Evolutionary conservation across 1,140 invertebrate genomes (phyloP).

Genomic region (Parapsyche elsis): DNA sequence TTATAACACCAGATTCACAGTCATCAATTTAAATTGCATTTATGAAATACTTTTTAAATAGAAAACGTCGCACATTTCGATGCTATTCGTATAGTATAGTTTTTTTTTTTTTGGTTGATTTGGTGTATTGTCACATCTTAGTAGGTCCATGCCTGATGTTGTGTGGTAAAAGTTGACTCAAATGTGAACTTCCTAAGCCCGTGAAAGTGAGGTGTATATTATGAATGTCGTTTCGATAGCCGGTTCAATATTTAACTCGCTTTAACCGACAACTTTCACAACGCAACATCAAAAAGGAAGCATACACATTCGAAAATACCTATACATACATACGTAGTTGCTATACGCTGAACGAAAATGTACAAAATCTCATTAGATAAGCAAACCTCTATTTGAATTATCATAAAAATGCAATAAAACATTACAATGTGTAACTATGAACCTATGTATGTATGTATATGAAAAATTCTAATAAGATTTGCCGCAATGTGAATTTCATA

Average conservation of each 20-base stretch:
- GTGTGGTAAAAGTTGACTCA: background rate
- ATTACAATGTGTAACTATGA: background rate
- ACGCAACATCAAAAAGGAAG: background rate
- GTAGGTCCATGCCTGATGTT: background rate
- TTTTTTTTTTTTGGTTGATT: background rate
- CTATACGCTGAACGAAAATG: background rate
- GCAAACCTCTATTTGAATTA: background rate
- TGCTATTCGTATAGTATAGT: background rate
- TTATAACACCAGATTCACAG: too few relatives aligned
- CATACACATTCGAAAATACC: background rate
- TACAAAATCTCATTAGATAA: too few relatives aligned
- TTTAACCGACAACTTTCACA: conserved; percentile 26
- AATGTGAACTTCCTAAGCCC: conserved; percentile 8
- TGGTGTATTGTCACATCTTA: background rate
- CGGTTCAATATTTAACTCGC: conserved; percentile 25
- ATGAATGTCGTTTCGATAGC: conserved; percentile 26
- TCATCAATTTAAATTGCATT: background rate
- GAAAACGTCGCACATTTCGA: background rate
- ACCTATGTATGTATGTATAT: background rate
- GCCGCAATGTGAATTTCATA: too few relatives aligned
- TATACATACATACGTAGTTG: background rate
- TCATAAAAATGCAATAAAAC: background rate
- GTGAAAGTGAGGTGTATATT: background rate
- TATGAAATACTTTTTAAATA: background rate
- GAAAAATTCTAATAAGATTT: too few relatives aligned